phyloP scores from a whole-genome alignment of 30 jellyfish, hydroid and myxozoan genomes.

The Cassiopea andromeda region DNA sequence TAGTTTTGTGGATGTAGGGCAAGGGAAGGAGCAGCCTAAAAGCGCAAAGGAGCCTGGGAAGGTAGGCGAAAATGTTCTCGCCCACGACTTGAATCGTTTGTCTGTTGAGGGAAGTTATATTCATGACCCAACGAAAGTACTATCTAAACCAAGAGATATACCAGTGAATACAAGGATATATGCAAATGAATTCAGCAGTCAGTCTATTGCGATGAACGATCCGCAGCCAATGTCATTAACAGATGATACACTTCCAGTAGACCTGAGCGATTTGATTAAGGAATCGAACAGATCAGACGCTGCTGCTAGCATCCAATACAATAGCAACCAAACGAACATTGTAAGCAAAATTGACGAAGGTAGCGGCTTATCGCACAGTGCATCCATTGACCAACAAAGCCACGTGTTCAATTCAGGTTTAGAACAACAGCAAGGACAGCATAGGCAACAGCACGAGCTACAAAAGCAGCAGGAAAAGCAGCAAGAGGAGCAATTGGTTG shows the following conservation, averaged over 20 bases:
- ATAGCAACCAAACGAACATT: background rate
- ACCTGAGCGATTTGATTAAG: slow-evolving; percentile 37
- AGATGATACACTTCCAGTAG: slow-evolving; percentile 55
- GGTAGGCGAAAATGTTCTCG: slow-evolving; percentile 38
- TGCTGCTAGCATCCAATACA: background rate
- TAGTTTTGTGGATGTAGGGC: background rate
- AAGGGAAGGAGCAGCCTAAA: background rate
- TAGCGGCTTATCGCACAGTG: background rate
- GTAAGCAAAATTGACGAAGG: background rate
- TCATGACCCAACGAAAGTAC: slow-evolving; percentile 5
- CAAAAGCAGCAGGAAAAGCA: slow-evolving; percentile 1
- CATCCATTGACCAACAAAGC: background rate
- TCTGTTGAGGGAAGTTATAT: slow-evolving; percentile 53
- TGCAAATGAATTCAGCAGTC: background rate
- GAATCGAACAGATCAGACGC: background rate
- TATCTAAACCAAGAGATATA: slow-evolving; percentile 44
- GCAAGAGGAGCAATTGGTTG: slow-evolving; percentile 50
- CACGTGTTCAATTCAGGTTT: background rate
- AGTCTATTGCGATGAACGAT: slow-evolving; percentile 20
- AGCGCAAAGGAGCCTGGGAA: slow-evolving; percentile 9
- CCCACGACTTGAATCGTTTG: slow-evolving; percentile 63
- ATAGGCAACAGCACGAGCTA: background rate
- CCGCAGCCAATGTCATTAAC: slow-evolving; percentile 83
- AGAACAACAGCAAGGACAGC: background rate
- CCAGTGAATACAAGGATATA: slow-evolving; percentile 21